Conservation (phyloP, 2,797 vertebrate species). For the Enteromius fasciolatus region DNA sequence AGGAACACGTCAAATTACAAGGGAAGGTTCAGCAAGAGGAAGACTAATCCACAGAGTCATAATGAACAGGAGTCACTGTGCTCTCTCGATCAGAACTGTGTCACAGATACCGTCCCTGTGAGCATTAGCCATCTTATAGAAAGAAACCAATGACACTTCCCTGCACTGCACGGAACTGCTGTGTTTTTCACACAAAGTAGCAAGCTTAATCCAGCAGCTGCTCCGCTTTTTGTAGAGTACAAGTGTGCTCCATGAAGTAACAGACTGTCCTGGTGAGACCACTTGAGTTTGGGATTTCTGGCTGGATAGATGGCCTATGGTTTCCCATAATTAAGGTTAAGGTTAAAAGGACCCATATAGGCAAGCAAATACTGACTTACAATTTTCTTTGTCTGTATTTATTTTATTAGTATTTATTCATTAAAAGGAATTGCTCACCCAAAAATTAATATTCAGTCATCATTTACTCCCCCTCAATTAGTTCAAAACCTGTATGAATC, state of each 20-base stretch:
- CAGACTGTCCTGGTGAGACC: conserved; percentile 7
- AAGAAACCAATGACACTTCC: conserved; percentile 44
- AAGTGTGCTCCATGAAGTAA: conserved; percentile 8
- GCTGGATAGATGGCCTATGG: background rate
- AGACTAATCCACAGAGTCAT: background rate
- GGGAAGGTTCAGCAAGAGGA: background rate
- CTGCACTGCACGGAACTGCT: conserved; percentile 37
- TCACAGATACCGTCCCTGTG: conserved; percentile 1
- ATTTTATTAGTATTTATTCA: background rate
- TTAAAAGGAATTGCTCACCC: background rate
- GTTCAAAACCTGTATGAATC: too few relatives aligned
- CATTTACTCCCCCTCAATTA: too few relatives aligned
- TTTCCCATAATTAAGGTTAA: background rate
- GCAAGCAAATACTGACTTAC: too few relatives aligned
- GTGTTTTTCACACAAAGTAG: conserved; percentile 19
- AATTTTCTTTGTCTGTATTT: background rate
- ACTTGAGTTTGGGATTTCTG: conserved; percentile 4
- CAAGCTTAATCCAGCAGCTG: conserved; percentile 44
- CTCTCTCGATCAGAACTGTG: background rate
- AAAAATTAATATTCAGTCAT: too few relatives aligned
- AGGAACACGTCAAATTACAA: conserved; percentile 6
- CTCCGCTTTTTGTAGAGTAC: conserved; percentile 20
- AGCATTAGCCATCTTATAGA: conserved; percentile 10
- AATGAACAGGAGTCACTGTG: background rate
- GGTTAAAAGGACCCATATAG: background rate